These are phyloP conservation scores for Cassiopea xamachana DNA, from an alignment of 30 jellyfish, hydroid and myxozoan species.

Conservation along the genomic window DNA sequence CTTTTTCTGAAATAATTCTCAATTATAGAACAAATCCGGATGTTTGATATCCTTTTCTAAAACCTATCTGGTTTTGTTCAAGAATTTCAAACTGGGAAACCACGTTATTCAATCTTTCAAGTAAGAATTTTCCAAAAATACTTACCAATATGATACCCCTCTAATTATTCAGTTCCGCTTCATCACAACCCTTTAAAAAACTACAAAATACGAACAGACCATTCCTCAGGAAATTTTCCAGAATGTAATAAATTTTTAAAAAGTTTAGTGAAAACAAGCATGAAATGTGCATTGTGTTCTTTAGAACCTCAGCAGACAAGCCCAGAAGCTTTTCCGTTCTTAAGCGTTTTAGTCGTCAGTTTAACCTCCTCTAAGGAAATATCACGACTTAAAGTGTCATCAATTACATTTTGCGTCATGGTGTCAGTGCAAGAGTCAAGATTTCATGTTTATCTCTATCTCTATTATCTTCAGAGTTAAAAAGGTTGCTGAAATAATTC, in stretches of 20 bases:
- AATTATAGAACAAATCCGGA: slow-evolving; percentile 26
- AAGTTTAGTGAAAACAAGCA: neutral
- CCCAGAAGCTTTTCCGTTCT: slow-evolving; percentile 25
- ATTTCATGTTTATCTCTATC: neutral
- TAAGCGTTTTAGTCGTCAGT: neutral
- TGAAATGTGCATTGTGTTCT: neutral
- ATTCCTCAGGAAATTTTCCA: slow-evolving; percentile 5
- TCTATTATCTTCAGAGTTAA: slow-evolving; percentile 1
- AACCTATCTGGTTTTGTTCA: slow-evolving; percentile 14
- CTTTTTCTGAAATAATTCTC: slow-evolving; percentile 24
- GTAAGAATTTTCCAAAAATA: slow-evolving; percentile 6
- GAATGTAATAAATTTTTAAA: neutral
- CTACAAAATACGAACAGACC: slow-evolving; percentile 4
- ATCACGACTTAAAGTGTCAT: neutral
- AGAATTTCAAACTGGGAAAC: neutral
- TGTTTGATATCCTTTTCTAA: slow-evolving; percentile 39
- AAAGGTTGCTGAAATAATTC: slow-evolving; percentile 10
- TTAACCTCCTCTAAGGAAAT: slow-evolving; percentile 32
- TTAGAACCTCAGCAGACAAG: slow-evolving; percentile 5
- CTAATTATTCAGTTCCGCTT: slow-evolving; percentile 9
- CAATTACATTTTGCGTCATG: slow-evolving; percentile 8
- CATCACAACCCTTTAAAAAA: slow-evolving; percentile 4
- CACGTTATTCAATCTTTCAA: neutral
- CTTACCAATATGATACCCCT: slow-evolving; percentile 25
- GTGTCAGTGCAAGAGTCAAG: slow-evolving; percentile 1